Percentiles rank a stretch among this genome's conserved stretches.
These are phyloP conservation scores for Nyctibius grandis DNA, from an alignment of 2,797 vertebrate genomes.

Conservation along the genomic window DNA sequence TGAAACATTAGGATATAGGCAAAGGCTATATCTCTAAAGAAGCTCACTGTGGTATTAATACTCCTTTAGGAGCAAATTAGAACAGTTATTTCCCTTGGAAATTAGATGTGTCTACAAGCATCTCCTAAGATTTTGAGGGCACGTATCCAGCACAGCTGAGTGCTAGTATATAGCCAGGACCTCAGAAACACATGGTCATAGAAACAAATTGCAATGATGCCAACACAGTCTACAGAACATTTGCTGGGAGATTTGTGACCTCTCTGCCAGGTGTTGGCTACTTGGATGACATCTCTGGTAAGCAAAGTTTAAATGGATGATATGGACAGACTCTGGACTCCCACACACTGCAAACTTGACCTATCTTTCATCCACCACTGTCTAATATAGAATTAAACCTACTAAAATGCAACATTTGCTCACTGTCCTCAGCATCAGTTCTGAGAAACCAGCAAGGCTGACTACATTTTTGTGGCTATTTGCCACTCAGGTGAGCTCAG, in stretches of 20 bases:
- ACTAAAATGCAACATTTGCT: not conserved
- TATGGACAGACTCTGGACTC: not conserved
- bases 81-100: not conserved
- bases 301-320: not conserved
- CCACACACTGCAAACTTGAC: not conserved
- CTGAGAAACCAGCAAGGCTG: not conserved
- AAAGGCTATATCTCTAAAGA: not conserved
- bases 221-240: not conserved
- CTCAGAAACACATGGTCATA: not conserved
- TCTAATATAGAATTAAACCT: not conserved
- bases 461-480: not conserved
- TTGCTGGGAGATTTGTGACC: not conserved
- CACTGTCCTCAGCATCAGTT: not conserved
- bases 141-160: not conserved
- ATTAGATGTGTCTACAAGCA: not conserved
- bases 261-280: not conserved
- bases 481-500: not conserved
- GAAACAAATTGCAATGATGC: not conserved
- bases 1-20: not conserved
- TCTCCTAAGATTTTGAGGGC: not conserved
- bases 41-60: not conserved
- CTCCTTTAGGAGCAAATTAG: not conserved
- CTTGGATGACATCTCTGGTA: not conserved
- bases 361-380: not conserved
- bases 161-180: not conserved